Conservation (phyloP, 2,113 vertebrate species). For the Nothocercus nigrocapillus region DNA sequence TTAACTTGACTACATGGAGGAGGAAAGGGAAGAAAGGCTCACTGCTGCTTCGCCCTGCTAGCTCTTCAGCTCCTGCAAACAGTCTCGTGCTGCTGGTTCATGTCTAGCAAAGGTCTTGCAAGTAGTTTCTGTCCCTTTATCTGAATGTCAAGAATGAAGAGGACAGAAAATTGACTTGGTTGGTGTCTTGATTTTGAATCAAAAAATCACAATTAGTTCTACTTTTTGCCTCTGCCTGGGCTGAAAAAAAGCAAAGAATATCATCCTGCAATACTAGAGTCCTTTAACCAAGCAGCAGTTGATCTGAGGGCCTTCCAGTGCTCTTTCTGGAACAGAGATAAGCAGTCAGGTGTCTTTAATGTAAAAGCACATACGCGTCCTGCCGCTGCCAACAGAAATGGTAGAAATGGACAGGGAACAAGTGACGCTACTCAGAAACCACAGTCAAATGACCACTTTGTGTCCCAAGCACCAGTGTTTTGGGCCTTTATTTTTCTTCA, state of each 20-base stretch:
- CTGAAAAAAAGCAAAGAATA: not conserved
- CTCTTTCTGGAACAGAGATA: not conserved
- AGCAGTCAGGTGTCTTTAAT: not conserved
- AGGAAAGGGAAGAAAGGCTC: not conserved
- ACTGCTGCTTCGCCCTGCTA: conserved; percentile 20
- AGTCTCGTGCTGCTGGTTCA: not conserved
- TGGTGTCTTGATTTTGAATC: not conserved
- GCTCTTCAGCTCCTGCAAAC: not conserved
- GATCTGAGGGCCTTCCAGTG: not conserved
- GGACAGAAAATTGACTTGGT: not conserved
- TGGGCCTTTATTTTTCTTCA: not conserved
- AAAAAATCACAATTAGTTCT: not conserved
- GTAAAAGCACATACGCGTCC: not conserved
- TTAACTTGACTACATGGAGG: not conserved
- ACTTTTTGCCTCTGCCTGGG: not conserved
- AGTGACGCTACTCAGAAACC: not conserved
- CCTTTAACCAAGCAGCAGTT: not conserved
- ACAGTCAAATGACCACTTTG: not conserved
- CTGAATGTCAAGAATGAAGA: not conserved
- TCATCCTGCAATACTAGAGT: not conserved
- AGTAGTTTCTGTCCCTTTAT: not conserved
- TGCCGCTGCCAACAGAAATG: not conserved
- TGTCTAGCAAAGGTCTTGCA: not conserved
- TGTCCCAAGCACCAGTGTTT: not conserved
- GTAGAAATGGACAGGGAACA: rapidly evolving